These are phyloP conservation scores for Luehdorfia chinensis DNA, from an alignment of 1,140 invertebrate species.

Conservation along the genomic window DNA sequence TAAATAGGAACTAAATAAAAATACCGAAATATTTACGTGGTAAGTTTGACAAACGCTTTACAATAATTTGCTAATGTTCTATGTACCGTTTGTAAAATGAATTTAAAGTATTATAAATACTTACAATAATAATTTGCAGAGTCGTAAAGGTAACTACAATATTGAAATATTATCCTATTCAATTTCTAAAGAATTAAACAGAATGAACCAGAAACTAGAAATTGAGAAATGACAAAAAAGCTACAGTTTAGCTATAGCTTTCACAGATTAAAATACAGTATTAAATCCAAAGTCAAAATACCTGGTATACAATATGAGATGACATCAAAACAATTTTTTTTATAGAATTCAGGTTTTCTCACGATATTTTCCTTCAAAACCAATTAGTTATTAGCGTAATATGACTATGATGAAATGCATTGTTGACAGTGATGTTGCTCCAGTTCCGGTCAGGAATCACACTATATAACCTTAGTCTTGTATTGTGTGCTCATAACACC, in stretches of 20 bases:
- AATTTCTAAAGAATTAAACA: conserved; percentile 10
- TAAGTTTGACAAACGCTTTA: conserved; percentile 7
- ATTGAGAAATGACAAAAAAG: conserved; percentile 5
- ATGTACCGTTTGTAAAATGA: background rate
- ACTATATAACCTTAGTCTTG: too few species aligned
- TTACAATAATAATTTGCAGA: conserved; percentile 9
- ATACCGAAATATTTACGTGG: conserved; percentile 14
- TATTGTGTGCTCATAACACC: too few species aligned
- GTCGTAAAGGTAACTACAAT: conserved; percentile 2
- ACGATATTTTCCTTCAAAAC: too few species aligned
- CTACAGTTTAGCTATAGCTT: background rate
- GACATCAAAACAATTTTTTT: too few species aligned
- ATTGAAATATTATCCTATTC: conserved; percentile 8
- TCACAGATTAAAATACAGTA: background rate
- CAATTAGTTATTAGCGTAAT: too few species aligned
- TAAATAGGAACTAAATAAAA: conserved; percentile 2
- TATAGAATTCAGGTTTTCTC: too few species aligned
- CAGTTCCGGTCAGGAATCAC: too few species aligned
- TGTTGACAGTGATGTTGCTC: too few species aligned
- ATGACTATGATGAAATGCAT: too few species aligned
- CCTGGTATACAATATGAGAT: too few species aligned
- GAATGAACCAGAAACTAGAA: conserved; percentile 1
- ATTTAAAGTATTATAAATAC: background rate
- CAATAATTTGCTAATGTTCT: background rate
- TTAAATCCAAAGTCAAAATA: background rate